Evolutionary conservation across 2,888 invertebrate genomes (phyloP), one percentile per base, ranked within the genome.

Genomic region (Amblyjoppa proteus): DNA sequence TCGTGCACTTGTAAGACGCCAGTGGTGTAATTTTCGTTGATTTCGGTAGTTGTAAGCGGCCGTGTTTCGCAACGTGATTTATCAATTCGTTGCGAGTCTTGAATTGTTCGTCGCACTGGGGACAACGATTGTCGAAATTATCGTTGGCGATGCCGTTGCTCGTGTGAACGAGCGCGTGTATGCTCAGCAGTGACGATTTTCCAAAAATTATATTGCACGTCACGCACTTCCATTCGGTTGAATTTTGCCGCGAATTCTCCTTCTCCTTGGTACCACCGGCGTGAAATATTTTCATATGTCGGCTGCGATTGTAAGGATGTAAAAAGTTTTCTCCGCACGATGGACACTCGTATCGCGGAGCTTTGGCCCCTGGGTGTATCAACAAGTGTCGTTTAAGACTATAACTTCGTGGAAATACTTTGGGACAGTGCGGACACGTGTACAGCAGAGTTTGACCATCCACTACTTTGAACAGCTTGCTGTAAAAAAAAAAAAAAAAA

Each of bases 1-100:
- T 93, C 2, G 95, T 94, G 93, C 97, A 97, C 90, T 96, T 96
- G 90, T 95, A 95, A 20, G 92, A 89, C 34, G 93, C 90, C 41
- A 91, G 75, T 25, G 88, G 84, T 11, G 89, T 88, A 82, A 95
- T 95, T 51, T 93, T 91, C 73, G 83, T 81, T 16, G 93, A 91
- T 87, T 94, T 94, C 7, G 93, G 68, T 66, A 84, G 85, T 84
- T 88, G 80, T 49, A 88, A 80, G 70, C 88, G 92, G 0, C 94
- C 95, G 88, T 95, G 95, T 69, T 93, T 93, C 28, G 94, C 92
- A 4, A 95, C 95, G 87, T 95, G 95, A 64, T 93, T 92, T 11
- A 95, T 93, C 58, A 95, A 91, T 38, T 95, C 94, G 56, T 91
- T 92, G 84, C 94, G 91, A 41, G 90, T 92, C 34, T 91, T 89